Evolutionary conservation across 2,113 vertebrate species (phyloP).

Genomic region (Peromyscus maniculatus): DNA sequence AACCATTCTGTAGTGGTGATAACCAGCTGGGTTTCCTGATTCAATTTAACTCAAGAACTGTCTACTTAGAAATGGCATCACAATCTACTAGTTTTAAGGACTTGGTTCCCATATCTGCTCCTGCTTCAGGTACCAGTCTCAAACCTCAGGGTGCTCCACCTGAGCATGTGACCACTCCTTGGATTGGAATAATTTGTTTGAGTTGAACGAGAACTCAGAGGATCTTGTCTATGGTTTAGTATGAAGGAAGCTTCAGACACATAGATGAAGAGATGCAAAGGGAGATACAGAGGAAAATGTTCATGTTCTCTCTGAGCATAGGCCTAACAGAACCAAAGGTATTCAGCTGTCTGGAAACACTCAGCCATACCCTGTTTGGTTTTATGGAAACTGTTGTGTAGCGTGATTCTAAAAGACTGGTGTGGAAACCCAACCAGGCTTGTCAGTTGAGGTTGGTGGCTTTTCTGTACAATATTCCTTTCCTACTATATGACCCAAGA

Average conservation of each 20-base stretch:
- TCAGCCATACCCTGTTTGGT: not conserved
- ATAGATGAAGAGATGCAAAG: not conserved
- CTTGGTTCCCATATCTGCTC: too few species aligned
- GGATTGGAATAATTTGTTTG: not conserved
- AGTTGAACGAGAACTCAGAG: not conserved
- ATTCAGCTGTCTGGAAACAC: not conserved
- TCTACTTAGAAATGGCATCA: not conserved
- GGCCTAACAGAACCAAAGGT: not conserved
- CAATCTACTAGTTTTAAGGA: not conserved
- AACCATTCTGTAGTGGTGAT: not conserved
- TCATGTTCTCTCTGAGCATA: not conserved
- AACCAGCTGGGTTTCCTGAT: not conserved
- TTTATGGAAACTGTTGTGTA: not conserved
- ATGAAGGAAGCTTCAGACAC: not conserved
- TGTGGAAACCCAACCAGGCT: too few species aligned
- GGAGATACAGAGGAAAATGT: not conserved
- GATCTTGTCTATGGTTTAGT: not conserved
- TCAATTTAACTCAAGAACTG: not conserved
- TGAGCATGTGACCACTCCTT: too few species aligned
- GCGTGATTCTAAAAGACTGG: not conserved
- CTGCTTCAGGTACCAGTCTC: not conserved
- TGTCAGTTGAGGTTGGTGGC: not conserved
- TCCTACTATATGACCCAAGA: not conserved
- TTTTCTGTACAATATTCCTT: not conserved
- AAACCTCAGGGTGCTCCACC: not conserved